These are phyloP conservation scores for Heliocidaris tuberculata DNA, from an alignment of 35 echinoderm and acorn worm species.

Conservation along the genomic window DNA sequence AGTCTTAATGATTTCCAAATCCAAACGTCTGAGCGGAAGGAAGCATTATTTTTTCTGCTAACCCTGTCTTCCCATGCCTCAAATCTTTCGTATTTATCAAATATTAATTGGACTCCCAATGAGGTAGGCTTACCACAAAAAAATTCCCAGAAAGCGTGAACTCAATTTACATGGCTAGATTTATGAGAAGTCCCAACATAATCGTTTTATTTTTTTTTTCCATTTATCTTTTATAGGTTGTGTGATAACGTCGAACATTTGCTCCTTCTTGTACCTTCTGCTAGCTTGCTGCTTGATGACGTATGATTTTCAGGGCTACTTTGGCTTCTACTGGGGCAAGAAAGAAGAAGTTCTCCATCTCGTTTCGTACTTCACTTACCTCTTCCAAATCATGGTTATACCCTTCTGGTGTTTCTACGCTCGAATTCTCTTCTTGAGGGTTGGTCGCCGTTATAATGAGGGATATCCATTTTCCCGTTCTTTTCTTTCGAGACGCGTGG, in stretches of 20 bases:
- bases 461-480: background rate
- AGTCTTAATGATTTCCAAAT: too few species aligned
- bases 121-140: too few species aligned
- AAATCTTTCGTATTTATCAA: too few species aligned
- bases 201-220: background rate
- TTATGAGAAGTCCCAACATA: too few species aligned
- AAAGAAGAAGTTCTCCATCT: constrained; percentile 32
- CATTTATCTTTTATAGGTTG: background rate
- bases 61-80: too few species aligned
- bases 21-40: too few species aligned
- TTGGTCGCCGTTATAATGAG: background rate
- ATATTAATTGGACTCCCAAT: too few species aligned
- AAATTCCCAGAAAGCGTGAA: too few species aligned
- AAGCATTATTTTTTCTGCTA: too few species aligned
- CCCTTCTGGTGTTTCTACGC: constrained; percentile 45
- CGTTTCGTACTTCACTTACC: constrained; percentile 59
- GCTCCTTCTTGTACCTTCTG: constrained; percentile 37
- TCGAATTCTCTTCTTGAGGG: background rate
- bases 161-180: too few species aligned
- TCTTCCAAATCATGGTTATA: constrained; percentile 52
- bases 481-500: background rate
- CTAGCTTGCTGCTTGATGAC: background rate
- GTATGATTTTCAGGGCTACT: constrained; percentile 45
- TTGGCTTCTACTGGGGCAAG: constrained; percentile 41
- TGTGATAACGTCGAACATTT: background rate